Conservation (phyloP, 2,888 invertebrate genomes). For the Epinotia demarniana region DNA sequence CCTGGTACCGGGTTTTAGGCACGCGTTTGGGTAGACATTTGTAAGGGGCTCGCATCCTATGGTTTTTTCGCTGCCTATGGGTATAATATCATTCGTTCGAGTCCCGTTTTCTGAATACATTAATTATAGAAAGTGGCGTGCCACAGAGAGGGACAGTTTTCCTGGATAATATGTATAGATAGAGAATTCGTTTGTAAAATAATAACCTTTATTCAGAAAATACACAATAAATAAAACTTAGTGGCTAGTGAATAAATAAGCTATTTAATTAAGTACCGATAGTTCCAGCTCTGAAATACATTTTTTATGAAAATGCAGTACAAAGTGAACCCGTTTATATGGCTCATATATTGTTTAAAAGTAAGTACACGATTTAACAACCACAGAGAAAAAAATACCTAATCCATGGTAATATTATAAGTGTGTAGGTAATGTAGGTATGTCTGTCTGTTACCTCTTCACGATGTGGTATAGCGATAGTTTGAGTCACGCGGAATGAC, state of each 20-base stretch:
- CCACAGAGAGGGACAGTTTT: neutral
- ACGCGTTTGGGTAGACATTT: no score
- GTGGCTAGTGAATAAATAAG: conserved; percentile 7
- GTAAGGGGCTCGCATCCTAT: no score
- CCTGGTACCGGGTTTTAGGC: no score
- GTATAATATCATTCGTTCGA: neutral
- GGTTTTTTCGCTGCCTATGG: no score
- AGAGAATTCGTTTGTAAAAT: neutral
- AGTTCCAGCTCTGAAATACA: neutral
- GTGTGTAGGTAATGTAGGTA: no score
- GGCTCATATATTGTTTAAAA: neutral
- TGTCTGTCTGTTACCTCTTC: no score
- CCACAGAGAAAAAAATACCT: no score
- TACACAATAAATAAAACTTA: conserved; percentile 14
- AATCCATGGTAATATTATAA: no score
- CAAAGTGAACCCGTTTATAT: neutral
- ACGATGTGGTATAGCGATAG: no score
- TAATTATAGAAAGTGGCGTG: conserved; percentile 1
- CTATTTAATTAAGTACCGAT: conserved; percentile 2
- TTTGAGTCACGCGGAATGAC: no score
- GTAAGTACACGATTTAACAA: neutral
- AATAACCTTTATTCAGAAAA: neutral
- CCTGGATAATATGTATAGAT: no score
- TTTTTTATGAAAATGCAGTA: neutral
- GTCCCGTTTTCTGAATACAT: neutral